These are phyloP conservation scores for Aradophagus sp. DNA, from an alignment of 1,140 invertebrate species.

Conservation along the genomic window DNA sequence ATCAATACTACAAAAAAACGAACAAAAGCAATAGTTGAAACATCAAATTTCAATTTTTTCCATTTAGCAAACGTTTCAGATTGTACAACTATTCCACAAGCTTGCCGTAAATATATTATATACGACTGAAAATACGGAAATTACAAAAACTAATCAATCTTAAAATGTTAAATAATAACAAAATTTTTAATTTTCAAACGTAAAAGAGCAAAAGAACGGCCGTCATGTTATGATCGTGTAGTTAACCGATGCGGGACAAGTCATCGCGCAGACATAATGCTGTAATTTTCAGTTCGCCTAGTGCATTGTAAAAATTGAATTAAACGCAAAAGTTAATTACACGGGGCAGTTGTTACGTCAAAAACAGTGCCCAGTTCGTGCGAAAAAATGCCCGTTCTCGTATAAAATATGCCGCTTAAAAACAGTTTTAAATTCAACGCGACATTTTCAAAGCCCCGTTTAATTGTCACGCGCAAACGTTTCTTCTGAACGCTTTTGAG, in stretches of 20 bases:
- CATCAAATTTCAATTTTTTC: too few species aligned
- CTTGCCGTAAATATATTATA: too few species aligned
- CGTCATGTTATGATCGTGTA: constrained; percentile 2
- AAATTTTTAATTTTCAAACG: too few species aligned
- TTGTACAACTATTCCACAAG: too few species aligned
- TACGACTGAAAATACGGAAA: too few species aligned
- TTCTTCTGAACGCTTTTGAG: constrained; percentile 21
- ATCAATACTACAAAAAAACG: too few species aligned
- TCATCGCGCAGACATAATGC: constrained; percentile 14
- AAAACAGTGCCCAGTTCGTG: constrained; percentile 5
- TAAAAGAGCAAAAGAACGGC: background rate
- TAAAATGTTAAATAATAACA: too few species aligned
- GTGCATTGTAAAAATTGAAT: constrained; percentile 27
- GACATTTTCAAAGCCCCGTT: constrained; percentile 22
- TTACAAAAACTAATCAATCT: too few species aligned
- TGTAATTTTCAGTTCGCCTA: constrained; percentile 9
- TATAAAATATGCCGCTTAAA: constrained; percentile 35
- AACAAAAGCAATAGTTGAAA: too few species aligned
- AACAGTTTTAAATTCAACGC: constrained; percentile 33
- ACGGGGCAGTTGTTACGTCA: constrained; percentile 21
- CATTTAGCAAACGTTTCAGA: too few species aligned
- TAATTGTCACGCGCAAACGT: constrained; percentile 35
- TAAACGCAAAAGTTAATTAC: constrained; percentile 32
- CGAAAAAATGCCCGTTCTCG: constrained; percentile 5
- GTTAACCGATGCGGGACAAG: background rate